Evolutionary conservation across 2,113 vertebrate genomes (phyloP).

Genomic region (Vulpes vulpes): DNA sequence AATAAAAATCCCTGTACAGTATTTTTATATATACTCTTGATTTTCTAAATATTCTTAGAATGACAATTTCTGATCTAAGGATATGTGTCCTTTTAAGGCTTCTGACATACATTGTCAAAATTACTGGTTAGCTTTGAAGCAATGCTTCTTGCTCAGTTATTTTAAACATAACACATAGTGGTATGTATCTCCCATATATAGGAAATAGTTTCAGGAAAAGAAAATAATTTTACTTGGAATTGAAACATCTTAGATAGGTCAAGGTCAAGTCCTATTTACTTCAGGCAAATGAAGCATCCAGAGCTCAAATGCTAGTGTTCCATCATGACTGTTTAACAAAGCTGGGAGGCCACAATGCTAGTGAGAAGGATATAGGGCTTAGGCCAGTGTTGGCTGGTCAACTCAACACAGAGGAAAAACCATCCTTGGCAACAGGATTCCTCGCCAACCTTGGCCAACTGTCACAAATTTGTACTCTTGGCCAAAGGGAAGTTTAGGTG

Average conservation of each 20-base stretch:
- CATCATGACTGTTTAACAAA: slow-evolving; percentile 1
- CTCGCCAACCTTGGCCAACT: slow-evolving; percentile 15
- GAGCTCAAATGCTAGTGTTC: neutral
- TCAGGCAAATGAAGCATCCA: neutral
- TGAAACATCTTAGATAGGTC: slow-evolving; percentile 38
- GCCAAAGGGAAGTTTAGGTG: slow-evolving; percentile 29
- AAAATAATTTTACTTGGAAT: slow-evolving; percentile 40
- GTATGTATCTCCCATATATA: slow-evolving; percentile 14
- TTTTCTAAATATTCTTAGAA: slow-evolving; percentile 54
- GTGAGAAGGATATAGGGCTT: neutral
- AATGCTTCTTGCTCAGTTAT: slow-evolving; percentile 48
- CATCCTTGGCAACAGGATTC: neutral
- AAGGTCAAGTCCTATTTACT: slow-evolving; percentile 33
- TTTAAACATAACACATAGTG: slow-evolving; percentile 61
- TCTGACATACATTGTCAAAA: slow-evolving; percentile 41
- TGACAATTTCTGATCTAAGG: slow-evolving; percentile 51
- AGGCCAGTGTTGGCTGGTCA: neutral
- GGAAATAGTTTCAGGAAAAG: slow-evolving; percentile 46
- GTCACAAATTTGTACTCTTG: slow-evolving; percentile 4
- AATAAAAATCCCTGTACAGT: slow-evolving; percentile 21
- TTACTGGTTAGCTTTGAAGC: slow-evolving; percentile 38
- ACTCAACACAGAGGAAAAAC: slow-evolving; percentile 23
- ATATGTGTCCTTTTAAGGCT: slow-evolving; percentile 44
- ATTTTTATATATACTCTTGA: slow-evolving; percentile 39
- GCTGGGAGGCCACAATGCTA: neutral